Evolutionary conservation across 2,113 vertebrate genomes (phyloP).

Genomic region (Mustelus asterias): DNA sequence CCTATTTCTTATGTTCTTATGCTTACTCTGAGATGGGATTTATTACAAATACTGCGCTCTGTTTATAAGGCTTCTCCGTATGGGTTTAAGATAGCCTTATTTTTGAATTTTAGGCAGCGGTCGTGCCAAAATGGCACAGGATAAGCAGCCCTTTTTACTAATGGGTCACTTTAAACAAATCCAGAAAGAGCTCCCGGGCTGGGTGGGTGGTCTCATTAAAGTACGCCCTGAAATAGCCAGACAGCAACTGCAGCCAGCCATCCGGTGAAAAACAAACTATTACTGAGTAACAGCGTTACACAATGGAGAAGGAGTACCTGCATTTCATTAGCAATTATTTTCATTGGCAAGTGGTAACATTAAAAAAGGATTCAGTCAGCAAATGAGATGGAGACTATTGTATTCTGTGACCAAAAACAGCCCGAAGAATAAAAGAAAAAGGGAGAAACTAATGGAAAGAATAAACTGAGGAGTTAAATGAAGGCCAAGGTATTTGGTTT

Average conservation of each 20-base stretch:
- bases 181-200: background rate
- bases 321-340: conserved; percentile 27
- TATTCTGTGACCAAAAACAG: background rate
- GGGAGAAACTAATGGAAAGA: background rate
- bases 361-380: background rate
- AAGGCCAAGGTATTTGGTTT: conserved; percentile 5
- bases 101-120: background rate
- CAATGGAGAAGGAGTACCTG: background rate
- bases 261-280: background rate
- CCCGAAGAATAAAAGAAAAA: no score
- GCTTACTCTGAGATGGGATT: background rate
- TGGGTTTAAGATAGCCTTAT: background rate
- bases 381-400: background rate
- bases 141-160: background rate
- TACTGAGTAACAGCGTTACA: background rate
- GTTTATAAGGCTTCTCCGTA: background rate
- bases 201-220: conserved; percentile 28
- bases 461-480: background rate
- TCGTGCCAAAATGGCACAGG: background rate
- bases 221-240: no score
- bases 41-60: background rate
- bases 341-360: conserved; percentile 5
- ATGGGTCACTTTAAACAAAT: background rate
- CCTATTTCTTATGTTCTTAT: no score
- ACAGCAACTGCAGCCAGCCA: conserved; percentile 13